These are phyloP conservation scores for Falco columbarius DNA, from an alignment of 2,797 vertebrate genomes.

Conservation along the genomic window DNA sequence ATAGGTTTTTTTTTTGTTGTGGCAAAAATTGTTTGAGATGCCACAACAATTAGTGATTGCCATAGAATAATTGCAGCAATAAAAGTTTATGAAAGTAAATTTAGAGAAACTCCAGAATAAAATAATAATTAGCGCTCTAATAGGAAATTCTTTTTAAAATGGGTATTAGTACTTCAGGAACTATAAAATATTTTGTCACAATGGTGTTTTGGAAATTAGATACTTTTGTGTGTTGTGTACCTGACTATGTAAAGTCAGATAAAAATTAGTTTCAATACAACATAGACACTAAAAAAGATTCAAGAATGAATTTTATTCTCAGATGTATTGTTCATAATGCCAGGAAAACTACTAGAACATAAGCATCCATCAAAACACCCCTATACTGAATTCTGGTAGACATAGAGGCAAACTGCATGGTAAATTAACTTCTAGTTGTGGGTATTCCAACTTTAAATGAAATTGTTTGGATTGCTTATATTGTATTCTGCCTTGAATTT, in stretches of 20 bases:
- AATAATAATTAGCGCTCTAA: neutral
- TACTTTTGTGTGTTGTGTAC: neutral
- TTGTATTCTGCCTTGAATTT: neutral
- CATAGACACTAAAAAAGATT: neutral
- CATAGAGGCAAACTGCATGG: neutral
- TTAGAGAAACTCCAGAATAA: neutral
- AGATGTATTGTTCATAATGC: neutral
- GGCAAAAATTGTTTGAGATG: neutral
- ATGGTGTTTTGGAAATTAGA: neutral
- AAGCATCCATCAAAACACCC: neutral
- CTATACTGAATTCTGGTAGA: neutral
- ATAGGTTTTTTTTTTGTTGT: neutral
- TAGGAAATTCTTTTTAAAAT: neutral
- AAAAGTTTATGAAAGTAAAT: neutral
- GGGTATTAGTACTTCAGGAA: neutral
- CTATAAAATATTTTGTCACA: neutral
- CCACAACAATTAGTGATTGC: neutral
- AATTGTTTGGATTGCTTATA: neutral
- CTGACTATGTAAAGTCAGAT: neutral
- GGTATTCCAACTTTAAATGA: neutral
- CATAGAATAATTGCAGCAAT: neutral
- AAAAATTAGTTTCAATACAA: neutral
- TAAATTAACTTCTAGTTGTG: neutral
- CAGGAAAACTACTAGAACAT: neutral
- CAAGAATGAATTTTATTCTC: neutral